These are phyloP conservation scores for Polypedilum pembai DNA, from an alignment of 1,140 invertebrate genomes.

Conservation along the genomic window DNA sequence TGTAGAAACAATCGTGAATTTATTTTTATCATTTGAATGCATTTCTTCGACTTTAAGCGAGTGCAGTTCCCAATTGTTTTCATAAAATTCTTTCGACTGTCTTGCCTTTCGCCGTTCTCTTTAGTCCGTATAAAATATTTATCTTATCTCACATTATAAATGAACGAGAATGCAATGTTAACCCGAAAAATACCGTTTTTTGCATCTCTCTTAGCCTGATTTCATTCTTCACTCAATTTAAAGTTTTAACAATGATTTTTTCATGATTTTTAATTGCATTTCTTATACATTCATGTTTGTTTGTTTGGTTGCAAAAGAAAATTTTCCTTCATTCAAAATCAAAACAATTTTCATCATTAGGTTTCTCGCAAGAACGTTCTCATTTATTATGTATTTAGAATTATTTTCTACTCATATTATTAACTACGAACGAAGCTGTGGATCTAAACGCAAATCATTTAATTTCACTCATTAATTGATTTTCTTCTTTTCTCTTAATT, in stretches of 20 bases:
- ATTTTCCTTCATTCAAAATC: neutral
- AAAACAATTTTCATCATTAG: no score
- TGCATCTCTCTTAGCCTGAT: slow-evolving; percentile 16
- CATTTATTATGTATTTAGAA: neutral
- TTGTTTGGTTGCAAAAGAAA: neutral
- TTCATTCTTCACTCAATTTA: slow-evolving; percentile 5
- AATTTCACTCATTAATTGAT: neutral
- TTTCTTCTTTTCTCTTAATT: no score
- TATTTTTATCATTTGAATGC: no score
- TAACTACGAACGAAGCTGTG: neutral
- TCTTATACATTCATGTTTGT: slow-evolving; percentile 6
- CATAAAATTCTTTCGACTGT: neutral
- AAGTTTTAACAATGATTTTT: neutral
- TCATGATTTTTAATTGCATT: slow-evolving; percentile 7
- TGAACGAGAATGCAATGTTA: neutral
- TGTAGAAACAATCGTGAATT: no score
- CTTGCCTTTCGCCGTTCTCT: neutral
- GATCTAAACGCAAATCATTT: neutral
- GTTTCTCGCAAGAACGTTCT: neutral
- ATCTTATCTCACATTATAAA: slow-evolving; percentile 5
- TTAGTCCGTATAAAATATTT: neutral
- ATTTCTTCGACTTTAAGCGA: no score
- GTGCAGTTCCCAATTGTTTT: neutral
- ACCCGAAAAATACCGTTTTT: slow-evolving; percentile 2
- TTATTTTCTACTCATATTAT: neutral